Evolutionary conservation across 2,113 vertebrate genomes (phyloP).

Genomic region (Corvus hawaiiensis): DNA sequence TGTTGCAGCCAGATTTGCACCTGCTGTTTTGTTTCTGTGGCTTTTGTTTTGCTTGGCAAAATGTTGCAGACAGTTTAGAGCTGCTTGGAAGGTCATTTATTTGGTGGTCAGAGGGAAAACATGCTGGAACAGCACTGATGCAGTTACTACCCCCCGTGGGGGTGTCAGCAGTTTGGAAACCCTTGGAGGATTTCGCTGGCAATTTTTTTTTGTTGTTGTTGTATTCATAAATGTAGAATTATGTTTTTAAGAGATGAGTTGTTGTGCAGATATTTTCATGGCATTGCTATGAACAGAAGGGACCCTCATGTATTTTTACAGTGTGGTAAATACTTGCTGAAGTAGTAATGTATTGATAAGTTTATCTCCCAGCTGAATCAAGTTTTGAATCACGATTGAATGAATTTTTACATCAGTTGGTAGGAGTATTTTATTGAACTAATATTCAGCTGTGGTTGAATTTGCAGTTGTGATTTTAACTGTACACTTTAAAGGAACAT

Average conservation of each 20-base stretch:
- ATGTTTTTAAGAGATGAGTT: not conserved
- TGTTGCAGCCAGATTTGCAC: not conserved
- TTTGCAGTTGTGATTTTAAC: conserved; percentile 47
- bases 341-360: not conserved
- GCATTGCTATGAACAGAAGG: conserved; percentile 12
- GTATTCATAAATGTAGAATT: not conserved
- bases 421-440: conserved; percentile 2
- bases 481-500: conserved; percentile 35
- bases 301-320: conserved; percentile 27
- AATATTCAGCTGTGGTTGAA: conserved; percentile 5
- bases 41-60: not conserved
- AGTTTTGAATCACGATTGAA: not conserved
- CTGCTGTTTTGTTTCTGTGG: not conserved
- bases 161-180: not conserved
- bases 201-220: not conserved
- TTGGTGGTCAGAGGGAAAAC: not conserved
- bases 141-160: conserved; percentile 24
- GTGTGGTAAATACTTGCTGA: not conserved
- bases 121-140: not conserved
- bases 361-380: not conserved
- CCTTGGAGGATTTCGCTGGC: not conserved
- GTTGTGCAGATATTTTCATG: not conserved
- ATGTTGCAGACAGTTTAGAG: not conserved
- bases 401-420: conserved; percentile 17
- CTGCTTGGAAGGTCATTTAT: not conserved